Conservation (phyloP, 2,797 vertebrate species). For the Danionella dracula region DNA sequence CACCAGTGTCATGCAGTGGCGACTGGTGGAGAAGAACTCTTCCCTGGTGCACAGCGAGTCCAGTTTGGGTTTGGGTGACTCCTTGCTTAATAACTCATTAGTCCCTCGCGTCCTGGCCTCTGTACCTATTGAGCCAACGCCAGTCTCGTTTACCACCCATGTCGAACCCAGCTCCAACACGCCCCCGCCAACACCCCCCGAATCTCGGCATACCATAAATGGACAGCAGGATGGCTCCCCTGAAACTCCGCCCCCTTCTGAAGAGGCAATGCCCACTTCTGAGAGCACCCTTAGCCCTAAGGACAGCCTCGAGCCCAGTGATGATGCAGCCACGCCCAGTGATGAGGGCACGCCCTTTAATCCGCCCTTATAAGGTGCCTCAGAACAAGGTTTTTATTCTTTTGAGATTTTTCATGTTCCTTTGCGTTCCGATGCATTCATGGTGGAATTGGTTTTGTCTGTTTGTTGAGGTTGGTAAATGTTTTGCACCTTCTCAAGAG, state of each 20-base stretch:
- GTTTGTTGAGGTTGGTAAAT: neutral
- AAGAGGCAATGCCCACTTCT: conserved; percentile 56
- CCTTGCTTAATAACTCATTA: conserved; percentile 60
- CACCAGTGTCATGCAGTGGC: conserved; percentile 97
- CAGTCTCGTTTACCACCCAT: conserved; percentile 23
- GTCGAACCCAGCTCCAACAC: conserved; percentile 26
- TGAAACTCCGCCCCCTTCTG: conserved; percentile 47
- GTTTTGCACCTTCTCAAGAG: too few species aligned
- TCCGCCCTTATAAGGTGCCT: conserved; percentile 57
- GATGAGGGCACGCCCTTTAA: conserved; percentile 66
- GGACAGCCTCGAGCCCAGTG: conserved; percentile 72
- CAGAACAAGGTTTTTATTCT: conserved; percentile 27
- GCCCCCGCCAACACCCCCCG: conserved; percentile 29
- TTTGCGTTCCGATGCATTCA: conserved; percentile 16
- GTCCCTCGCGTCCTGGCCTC: conserved; percentile 49
- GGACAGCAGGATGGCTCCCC: conserved; percentile 58
- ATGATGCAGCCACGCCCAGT: conserved; percentile 67
- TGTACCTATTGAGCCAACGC: neutral
- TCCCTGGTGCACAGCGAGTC: conserved; percentile 47
- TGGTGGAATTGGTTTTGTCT: conserved; percentile 9
- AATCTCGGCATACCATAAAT: conserved; percentile 43
- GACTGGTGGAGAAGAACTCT: conserved; percentile 78
- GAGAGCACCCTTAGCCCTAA: conserved; percentile 71
- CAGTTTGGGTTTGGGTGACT: conserved; percentile 51
- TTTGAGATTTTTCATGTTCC: conserved; percentile 19